Evolutionary conservation across 2,113 vertebrate species (phyloP), one percentile per base, ranked within the genome.

Genomic region (Diphyllodes magnificus): DNA sequence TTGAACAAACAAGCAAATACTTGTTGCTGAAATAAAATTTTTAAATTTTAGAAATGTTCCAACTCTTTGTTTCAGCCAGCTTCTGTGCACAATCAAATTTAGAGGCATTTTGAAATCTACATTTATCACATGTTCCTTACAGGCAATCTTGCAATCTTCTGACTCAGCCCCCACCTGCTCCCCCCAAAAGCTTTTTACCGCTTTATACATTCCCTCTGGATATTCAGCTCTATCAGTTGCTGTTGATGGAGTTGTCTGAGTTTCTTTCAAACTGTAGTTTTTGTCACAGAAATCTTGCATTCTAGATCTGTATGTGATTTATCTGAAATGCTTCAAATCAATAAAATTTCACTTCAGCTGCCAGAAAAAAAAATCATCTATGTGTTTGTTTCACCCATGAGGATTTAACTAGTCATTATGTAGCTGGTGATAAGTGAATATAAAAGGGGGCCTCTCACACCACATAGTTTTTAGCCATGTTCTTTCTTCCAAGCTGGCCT

Each of bases 301-400:
- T 92, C 89, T 80, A 59, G 54, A 80, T 78, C 51, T 42, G 19
- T 50, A 53, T 59, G 42, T 66, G 78, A 94, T 90, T 87, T 91
- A 87, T 92, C 71, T 65, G 75, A 91, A 86, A 70, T 66, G 59
- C 21, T 90, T 95, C 93, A 92, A 85, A 95, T 92, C 93, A 94
- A 91, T 91, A 83, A 87, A 79, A 70, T 93, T 92, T 89, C 63
- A 76, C 78, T 96, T 87, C 50, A 79, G 11, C 66, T 87, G 66
- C 59, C 66, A 89, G 77, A 44, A 92, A 60, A 90, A 90, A 84
- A 89, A 87, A 40, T 39, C 39, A 80, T 56, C 72, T 64, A 12
- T 91, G 24, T 6, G 2, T 53, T 66, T 49, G 40, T 81, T 87
- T 57, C 51, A 3, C 40, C 31, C 78, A 25, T 18, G 59, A 78